Evolutionary conservation across 2,113 vertebrate genomes (phyloP), one percentile per base, ranked within the genome.

Genomic region (Osmerus eperlanus): DNA sequence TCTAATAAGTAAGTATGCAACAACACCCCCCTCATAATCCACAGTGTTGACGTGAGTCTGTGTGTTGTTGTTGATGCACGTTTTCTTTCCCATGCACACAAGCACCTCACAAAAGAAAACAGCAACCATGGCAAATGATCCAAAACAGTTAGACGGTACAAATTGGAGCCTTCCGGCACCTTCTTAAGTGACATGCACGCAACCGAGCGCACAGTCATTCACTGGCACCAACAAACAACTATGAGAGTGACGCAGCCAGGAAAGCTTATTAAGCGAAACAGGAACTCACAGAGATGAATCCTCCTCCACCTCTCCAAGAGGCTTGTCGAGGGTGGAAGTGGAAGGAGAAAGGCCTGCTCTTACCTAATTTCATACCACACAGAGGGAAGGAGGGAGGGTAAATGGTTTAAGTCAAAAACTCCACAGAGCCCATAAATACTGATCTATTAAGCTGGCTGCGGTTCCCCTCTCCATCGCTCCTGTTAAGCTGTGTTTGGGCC

Each of bases 401-500:
- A 84, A 74, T 28, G 77, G 77, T 83, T 78, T 23, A 77, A 81
- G 78, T 79, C 13, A 71, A 67, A 68, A 70, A 65, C 72, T 83
- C 84, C 76, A 72, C 62, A 68, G 65, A 73, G 15, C 71, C 84
- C 77, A 67, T 87, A 81, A 89, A 90, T 74, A 78, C 76, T 77
- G 75, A 74, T 75, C 18, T 61, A 71, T 85, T 85, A 69, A 79
- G 74, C 80, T 62, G 68, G 47, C 73, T 74, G 75, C 76, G 78
- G 54, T n/a, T 36, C 16, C 72, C 71, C 19, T 67, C 63, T 64
- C 72, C 19, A 6, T 32, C 14, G 28, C 60, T 47, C 65, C 29
- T 11, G 25, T 9, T 55, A 72, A 63, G 65, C 65, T 79, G 60
- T 52, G 67, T 78, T 64, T 70, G 28, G 68, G 51, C 4, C 16